Evolutionary conservation across 23 tunicate genomes (phyloP), one percentile per base, ranked within the genome.

Genomic region (Clavelina lepadiformis): DNA sequence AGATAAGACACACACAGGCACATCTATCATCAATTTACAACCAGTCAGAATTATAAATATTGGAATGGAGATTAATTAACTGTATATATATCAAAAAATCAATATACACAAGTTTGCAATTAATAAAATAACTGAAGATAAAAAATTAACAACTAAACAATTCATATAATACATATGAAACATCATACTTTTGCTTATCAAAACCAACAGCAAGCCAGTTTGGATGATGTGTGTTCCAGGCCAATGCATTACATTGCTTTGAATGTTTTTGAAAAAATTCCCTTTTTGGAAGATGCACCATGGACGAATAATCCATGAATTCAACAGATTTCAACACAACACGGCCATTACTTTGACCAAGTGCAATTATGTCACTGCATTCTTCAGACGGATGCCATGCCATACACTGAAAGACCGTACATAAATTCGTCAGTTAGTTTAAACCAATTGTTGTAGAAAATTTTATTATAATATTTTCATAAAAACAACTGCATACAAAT

Each of bases 151-250:
- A n/a, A n/a, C n/a, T n/a, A n/a, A n/a, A n/a, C n/a, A n/a, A n/a
- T n/a, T n/a, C n/a, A 41, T 41, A 15, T 41, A 41, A 41, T 8
- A 8, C 49, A 41, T 15, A 41, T 41, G 13, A n/a, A 18, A 22
- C 65, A 19, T 67, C 52, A 23, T 67, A 46, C 53, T 82, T 67
- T 21, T 59, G 68, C 51, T 59, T 74, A 30, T 83, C 91, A 44
- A 83, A 58, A 26, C 91, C 91, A 24, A 75, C 46, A 3, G 91
- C 91, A 7, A 83, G 27, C 20, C 23, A 61, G 7, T 59, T 31
- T 7, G 82, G 77, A 6, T 58, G 21, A 67, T 28, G 35, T 57
- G 27, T 7, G 53, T 83, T 83, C 91, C 91, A 83, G 21, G 91
- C 65, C 54, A 83, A 36, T 18, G 51, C 65, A 38, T 38, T 74